Conservation (phyloP, 2,888 invertebrate genomes). For the Lordiphosa fenestrarum region DNA sequence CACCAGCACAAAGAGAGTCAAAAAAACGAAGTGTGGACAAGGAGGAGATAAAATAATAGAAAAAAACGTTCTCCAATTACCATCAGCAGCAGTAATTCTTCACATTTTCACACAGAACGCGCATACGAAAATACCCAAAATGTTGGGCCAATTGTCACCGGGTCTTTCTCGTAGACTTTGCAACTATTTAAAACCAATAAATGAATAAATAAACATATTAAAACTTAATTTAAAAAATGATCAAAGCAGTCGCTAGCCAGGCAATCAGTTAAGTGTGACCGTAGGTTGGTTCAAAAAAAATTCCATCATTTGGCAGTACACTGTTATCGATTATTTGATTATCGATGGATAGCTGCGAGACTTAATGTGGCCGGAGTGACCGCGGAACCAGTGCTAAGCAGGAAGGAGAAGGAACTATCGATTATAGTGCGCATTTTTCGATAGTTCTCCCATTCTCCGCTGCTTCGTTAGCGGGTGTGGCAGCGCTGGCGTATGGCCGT, state of each 20-base stretch:
- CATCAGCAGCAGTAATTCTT: constrained; percentile 72
- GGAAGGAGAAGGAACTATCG: no score
- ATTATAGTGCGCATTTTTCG: no score
- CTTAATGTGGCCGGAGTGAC: no score
- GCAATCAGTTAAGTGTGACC: constrained; percentile 29
- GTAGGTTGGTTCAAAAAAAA: constrained; percentile 4
- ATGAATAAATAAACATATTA: constrained; percentile 66
- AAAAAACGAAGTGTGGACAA: constrained; percentile 69
- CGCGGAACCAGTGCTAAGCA: no score
- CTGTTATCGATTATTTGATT: no score
- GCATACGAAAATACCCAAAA: constrained; percentile 41
- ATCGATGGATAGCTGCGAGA: no score
- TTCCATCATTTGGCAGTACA: background rate
- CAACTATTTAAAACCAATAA: constrained; percentile 65
- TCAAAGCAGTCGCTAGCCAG: constrained; percentile 77
- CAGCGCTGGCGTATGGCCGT: no score
- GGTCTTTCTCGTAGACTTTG: constrained; percentile 44
- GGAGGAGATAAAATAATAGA: constrained; percentile 71
- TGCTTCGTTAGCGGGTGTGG: no score
- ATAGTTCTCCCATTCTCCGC: no score
- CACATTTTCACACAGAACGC: constrained; percentile 51
- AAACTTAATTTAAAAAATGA: constrained; percentile 73
- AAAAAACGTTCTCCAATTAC: constrained; percentile 78
- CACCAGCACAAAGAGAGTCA: constrained; percentile 44
- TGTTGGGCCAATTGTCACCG: constrained; percentile 31